These are phyloP conservation scores for Petrocephalus zakoni DNA, from an alignment of 2,113 vertebrate genomes.

Conservation along the genomic window DNA sequence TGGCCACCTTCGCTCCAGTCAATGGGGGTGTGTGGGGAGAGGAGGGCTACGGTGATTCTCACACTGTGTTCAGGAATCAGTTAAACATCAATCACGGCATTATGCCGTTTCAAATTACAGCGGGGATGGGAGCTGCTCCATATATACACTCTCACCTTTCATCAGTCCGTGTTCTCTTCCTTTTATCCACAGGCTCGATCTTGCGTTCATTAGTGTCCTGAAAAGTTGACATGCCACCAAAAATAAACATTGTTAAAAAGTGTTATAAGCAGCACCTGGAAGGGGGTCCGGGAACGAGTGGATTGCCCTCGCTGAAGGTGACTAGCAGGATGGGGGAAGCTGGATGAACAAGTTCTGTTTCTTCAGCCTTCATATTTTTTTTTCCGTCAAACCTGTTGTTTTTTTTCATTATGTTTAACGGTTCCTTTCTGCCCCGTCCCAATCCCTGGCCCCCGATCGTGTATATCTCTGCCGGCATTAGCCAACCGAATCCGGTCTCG, in stretches of 20 bases:
- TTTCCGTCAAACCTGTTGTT: slow-evolving; percentile 20
- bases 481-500: neutral
- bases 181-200: slow-evolving; percentile 15
- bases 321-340: slow-evolving; percentile 25
- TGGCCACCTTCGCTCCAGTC: neutral
- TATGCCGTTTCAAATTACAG: slow-evolving; percentile 18
- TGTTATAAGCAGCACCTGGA: too few species aligned
- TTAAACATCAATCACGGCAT: slow-evolving; percentile 22
- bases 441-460: neutral
- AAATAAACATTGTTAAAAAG: neutral
- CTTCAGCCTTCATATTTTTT: slow-evolving; percentile 21
- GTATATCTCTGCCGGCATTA: neutral
- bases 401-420: slow-evolving; percentile 19
- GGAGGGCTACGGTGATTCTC: slow-evolving; percentile 11
- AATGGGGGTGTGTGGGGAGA: neutral
- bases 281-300: neutral
- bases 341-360: slow-evolving; percentile 24
- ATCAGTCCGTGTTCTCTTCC: neutral
- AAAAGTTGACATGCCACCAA: slow-evolving; percentile 3
- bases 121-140: neutral
- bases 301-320: slow-evolving; percentile 20
- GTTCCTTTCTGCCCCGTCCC: neutral
- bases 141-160: neutral
- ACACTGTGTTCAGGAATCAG: slow-evolving; percentile 16
- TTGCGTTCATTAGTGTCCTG: neutral